Evolutionary conservation across 2,113 vertebrate species (phyloP), one percentile per base, ranked within the genome.

Genomic region (Cololabis saira): DNA sequence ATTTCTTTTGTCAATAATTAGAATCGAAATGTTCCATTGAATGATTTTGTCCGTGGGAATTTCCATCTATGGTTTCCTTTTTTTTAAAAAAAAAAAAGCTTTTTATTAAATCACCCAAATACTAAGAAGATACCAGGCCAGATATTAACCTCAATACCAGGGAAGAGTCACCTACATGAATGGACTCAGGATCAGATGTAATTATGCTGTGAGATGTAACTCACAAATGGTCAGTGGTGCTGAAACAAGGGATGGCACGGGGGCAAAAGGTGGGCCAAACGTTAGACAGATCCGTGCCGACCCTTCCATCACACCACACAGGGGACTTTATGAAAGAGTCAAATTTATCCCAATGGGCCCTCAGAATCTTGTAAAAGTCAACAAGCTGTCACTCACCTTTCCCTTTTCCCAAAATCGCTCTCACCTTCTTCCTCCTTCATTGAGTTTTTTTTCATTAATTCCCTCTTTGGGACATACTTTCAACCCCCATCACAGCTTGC

Each of bases 361-460:
- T 69, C 50, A 64, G 49, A 61, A 69, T 71, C 76, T 78, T 60
- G 70, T 84, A 72, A 84, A 84, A 81, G 61, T 89, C 80, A 85
- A 84, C 81, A 81, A 57, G 73, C 77, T 67, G 66, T 65, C 83
- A 82, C 47, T 85, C 57, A 78, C 16, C 61, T 74, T 76, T 68
- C 49, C 27, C 16, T 47, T 45, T 47, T 8, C 22, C 53, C n/a
- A 5, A 17, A 18, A 47, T 42, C 18, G 60, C 50, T 52, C 47
- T 43, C 42, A 22, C 16, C 18, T 57, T 54, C n/a, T 52, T 55
- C 14, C 40, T 49, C 53, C 22, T 61, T 53, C 19, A 44, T 6
- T 56, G 1, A 5, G 7, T 12, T 50, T 50, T 43, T n/a, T 50
- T 30, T 16, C 2, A 3, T 41, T 44, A 42, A 57, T 2, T 21